Evolutionary conservation across 1,140 invertebrate species (phyloP).

Genomic region (Bombus breviceps): DNA sequence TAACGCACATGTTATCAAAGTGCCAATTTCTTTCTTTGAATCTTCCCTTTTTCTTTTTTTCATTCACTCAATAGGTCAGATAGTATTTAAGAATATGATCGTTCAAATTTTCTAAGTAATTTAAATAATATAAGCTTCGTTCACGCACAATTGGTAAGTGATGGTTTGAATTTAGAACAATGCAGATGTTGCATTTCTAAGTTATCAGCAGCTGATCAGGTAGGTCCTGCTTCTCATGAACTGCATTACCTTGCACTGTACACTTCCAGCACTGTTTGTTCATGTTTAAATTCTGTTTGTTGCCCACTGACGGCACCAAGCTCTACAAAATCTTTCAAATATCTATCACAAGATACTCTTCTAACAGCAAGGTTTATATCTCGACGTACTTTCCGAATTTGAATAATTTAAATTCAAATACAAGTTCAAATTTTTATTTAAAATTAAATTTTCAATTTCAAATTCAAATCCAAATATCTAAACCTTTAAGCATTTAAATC

Average conservation of each 20-base stretch:
- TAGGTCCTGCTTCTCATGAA: not conserved
- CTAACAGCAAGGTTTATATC: not conserved
- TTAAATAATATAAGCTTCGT: not conserved
- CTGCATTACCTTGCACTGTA: slow-evolving; percentile 21
- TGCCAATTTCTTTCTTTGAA: not conserved
- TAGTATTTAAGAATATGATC: too few species aligned
- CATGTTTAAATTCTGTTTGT: not conserved
- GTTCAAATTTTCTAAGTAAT: not conserved
- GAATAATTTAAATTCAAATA: not conserved
- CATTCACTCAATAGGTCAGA: too few species aligned
- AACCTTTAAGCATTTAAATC: too few species aligned
- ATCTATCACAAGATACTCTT: not conserved
- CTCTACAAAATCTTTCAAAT: not conserved
- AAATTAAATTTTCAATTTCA: too few species aligned
- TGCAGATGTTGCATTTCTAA: not conserved
- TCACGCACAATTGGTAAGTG: not conserved
- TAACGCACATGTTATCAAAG: not conserved
- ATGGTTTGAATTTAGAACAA: not conserved
- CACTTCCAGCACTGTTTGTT: not conserved
- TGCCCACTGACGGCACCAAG: slow-evolving; percentile 24
- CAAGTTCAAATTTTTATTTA: too few species aligned
- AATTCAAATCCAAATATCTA: too few species aligned
- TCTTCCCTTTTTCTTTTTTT: not conserved
- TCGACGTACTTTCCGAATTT: not conserved
- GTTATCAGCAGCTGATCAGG: slow-evolving; percentile 27